Base-by-base conservation (phyloP, 2,888 invertebrate species). In the Apeira syringaria region DNA sequence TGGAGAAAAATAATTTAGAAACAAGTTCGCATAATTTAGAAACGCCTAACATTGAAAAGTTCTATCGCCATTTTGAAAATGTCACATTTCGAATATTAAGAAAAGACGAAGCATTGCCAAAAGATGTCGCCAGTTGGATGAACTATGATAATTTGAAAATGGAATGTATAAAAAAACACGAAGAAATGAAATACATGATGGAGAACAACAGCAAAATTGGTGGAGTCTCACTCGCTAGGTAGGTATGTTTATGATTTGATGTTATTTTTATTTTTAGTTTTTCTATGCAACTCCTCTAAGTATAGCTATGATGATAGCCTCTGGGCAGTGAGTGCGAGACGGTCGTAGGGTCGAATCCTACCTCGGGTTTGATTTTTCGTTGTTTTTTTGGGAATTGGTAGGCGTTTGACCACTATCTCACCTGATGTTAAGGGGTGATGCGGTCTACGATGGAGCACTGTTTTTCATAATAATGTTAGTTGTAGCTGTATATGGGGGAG, bases 81-180 rank as follows among this genome's bases (percentile, higher is more conserved):
- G 80, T 92, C 51, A 92, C 92, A 17, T 81, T 93, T 58, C 74
- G 86, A 30, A 75, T 91, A 51, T 64, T 94, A 49, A 90, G 85
- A 61, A 76, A 75, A 41, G 87, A 77, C 29, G 84, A 83, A 28
- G 53, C 60, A 2, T 65, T 92, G 41, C 92, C 93, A 1, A 59
- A 71, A 39, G 85, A 91, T 53, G 71, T 92, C 48, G 81, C 83
- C 15, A 69, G 66, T 28, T 93, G 93, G 92, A 74, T 94, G 45
- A 80, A 94, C 62, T 93, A 92, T 67, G 89, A 84, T 28, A 78
- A 78, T 60, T 79, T 94, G 60, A 92, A 91, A 74, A 78, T 78
- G 45, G 84, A 90, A 59, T 94, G 94, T 65, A 45, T 88, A 11
- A 71, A 72, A 37, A 62, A 79, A 47, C 89, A 89, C 37, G 76